These are phyloP conservation scores for Puffinus mauretanicus DNA, from an alignment of 2,113 vertebrate species.

Conservation along the genomic window DNA sequence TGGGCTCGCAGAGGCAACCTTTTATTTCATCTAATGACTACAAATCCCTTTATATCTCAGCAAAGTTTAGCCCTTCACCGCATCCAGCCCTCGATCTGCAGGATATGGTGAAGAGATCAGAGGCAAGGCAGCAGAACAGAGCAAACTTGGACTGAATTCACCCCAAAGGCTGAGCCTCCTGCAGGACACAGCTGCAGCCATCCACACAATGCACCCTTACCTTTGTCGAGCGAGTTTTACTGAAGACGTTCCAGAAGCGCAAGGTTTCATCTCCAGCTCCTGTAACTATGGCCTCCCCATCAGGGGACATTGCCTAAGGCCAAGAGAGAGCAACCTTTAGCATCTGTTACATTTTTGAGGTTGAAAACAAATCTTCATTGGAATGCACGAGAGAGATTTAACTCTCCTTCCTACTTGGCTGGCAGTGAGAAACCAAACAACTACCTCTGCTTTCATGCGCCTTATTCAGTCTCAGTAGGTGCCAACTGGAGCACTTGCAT, in stretches of 20 bases:
- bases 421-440: not conserved
- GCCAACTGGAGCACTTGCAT: not conserved
- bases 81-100: not conserved
- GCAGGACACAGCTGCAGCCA: not conserved
- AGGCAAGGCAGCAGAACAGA: not conserved
- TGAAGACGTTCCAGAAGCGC: constrained; percentile 98
- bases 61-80: not conserved
- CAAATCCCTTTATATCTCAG: not conserved
- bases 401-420: not conserved
- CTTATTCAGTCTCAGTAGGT: not conserved
- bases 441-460: not conserved
- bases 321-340: not conserved
- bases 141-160: rapidly evolving
- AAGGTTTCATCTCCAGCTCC: constrained; percentile 96
- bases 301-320: constrained; percentile 93
- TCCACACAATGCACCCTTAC: constrained; percentile 54
- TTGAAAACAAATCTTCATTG: not conserved
- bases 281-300: constrained; percentile 97
- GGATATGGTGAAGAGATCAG: not conserved
- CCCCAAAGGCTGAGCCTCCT: not conserved
- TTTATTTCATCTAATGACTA: not conserved
- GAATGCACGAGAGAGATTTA: not conserved
- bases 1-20: not conserved
- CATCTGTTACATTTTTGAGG: not conserved
- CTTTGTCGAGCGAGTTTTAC: constrained; percentile 98